Evolutionary conservation across 2,888 invertebrate genomes (phyloP).

Genomic region (Allacma fusca): DNA sequence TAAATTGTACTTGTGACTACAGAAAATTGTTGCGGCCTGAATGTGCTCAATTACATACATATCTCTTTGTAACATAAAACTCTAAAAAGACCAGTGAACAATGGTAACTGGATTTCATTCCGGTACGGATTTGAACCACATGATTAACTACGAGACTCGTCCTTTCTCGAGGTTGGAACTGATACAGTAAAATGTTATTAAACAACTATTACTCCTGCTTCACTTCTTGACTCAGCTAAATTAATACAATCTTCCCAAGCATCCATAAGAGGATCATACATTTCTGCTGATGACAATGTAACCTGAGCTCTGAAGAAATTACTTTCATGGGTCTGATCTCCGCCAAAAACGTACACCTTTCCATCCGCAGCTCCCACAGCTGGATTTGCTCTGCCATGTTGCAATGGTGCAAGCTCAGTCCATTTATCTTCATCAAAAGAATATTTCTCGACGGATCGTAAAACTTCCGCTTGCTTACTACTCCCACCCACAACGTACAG

Average conservation of each 20-base stretch:
- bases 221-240: slow-evolving; percentile 83
- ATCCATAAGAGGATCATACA: slow-evolving; percentile 81
- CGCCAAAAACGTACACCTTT: slow-evolving; percentile 81
- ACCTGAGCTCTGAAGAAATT: slow-evolving; percentile 82
- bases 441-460: slow-evolving; percentile 84
- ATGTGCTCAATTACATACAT: too few species aligned
- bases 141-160: too few species aligned
- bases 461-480: slow-evolving; percentile 79
- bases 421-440: slow-evolving; percentile 83
- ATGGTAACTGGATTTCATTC: too few species aligned
- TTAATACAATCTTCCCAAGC: slow-evolving; percentile 81
- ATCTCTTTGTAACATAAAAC: too few species aligned
- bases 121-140: too few species aligned
- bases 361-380: slow-evolving; percentile 74
- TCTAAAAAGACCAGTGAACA: too few species aligned
- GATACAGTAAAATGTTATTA: too few species aligned
- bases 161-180: too few species aligned
- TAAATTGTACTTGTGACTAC: too few species aligned
- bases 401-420: slow-evolving; percentile 78
- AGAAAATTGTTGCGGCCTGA: too few species aligned
- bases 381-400: slow-evolving; percentile 79
- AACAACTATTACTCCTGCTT: slow-evolving; percentile 84
- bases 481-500: slow-evolving; percentile 91
- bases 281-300: slow-evolving; percentile 81
- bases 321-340: slow-evolving; percentile 80